Evolutionary conservation across 2,888 invertebrate genomes (phyloP), one percentile per base, ranked within the genome.

Genomic region (Thalpophila matura): DNA sequence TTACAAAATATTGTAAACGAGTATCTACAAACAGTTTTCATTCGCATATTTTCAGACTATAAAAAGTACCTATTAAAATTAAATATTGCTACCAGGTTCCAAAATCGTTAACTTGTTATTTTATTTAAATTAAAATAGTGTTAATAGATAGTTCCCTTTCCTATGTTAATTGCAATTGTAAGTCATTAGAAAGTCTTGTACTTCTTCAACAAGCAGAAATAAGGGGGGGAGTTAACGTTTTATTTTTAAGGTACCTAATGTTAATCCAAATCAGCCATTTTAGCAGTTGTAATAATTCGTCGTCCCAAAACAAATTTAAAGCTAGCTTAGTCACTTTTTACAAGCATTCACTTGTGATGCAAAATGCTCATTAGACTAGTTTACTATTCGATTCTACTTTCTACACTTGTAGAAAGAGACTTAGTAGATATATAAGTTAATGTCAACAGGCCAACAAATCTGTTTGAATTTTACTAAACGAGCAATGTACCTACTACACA

Each of bases 41-140:
- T 74, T 49, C 4, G 61, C 75, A 69, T 74, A 69, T 59, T 74
- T 45, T 20, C 14, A 37, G 14, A 27, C 20, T 43, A 29, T 20
- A 20, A 16, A n/a, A 20, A 50, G 20, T 37, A 5, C 14, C 26
- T 27, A n/a, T 37, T 38, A 43, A 43, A 47, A 58, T 43, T 16
- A 24, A 64, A 38, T 22, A 47, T 26, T 43, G 50, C 35, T 57
- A 60, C 64, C 60, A 24, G n/a, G 10, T 35, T 51, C 56, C 51
- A 49, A 26, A 53, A 16, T 38, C 37, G 43, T 56, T 72, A 55
- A 37, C 50, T 38, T 50, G 58, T 77, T 77, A 59, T 38, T 53
- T 33, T 38, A 38, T 46, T 42, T 46, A 27, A 51, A 55, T 42
- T 46, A 27, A 51, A 55, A 22, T 29, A 16, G 53, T 64, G 54